Conservation (phyloP, 2,888 invertebrate species). For the Caradrina clavipalpis region DNA sequence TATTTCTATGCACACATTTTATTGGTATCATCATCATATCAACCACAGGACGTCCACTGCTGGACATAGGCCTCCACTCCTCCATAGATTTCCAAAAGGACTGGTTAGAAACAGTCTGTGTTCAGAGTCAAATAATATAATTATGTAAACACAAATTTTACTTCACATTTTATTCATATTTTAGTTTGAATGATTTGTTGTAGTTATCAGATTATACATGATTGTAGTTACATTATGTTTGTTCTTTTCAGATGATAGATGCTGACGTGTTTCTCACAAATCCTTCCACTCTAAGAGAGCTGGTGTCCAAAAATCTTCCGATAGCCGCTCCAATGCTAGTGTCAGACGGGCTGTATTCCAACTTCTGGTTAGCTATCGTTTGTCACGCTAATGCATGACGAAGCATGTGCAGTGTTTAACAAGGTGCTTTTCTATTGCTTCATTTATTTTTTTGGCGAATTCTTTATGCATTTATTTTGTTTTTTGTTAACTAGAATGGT, state of each 20-base stretch:
- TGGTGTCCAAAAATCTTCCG: conserved; percentile 92
- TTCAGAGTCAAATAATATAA: background rate
- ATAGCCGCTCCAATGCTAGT: conserved; percentile 96
- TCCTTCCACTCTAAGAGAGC: conserved; percentile 90
- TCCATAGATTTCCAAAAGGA: no score
- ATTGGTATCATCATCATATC: no score
- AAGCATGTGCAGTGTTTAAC: conserved; percentile 53
- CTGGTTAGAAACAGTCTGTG: no score
- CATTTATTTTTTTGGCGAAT: conserved; percentile 23
- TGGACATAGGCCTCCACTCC: no score
- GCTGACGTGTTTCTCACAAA: conserved; percentile 96
- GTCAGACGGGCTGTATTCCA: conserved; percentile 97
- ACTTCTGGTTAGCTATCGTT: conserved; percentile 94
- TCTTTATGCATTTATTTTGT: background rate
- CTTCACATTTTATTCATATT: background rate
- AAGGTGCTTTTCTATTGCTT: conserved; percentile 59
- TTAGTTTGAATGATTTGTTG: background rate
- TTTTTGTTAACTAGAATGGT: background rate
- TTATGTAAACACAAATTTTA: background rate
- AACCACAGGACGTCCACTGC: no score
- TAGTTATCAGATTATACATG: background rate
- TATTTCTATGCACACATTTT: background rate
- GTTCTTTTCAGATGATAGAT: conserved; percentile 94
- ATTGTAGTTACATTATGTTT: background rate
- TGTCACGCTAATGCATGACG: conserved; percentile 60